Conservation (phyloP, 2,113 vertebrate genomes). For the Picathartes gymnocephalus region DNA sequence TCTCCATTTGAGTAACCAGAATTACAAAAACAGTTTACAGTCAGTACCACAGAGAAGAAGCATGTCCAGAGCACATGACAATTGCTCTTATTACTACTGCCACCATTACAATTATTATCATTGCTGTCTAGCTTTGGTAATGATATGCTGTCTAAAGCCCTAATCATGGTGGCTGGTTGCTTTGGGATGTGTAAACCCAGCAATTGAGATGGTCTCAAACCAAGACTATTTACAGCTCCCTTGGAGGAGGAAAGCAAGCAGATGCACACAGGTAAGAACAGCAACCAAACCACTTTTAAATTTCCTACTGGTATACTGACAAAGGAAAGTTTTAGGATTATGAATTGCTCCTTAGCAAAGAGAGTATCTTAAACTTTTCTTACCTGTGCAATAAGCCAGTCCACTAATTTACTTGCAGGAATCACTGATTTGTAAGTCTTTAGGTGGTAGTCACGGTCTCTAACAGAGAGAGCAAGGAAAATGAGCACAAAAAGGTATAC, state of each 20-base stretch:
- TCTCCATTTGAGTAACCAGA: neutral
- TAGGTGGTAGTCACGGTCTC: constrained; percentile 93
- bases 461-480: constrained; percentile 49
- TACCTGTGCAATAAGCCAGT: constrained; percentile 96
- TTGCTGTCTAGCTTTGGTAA: neutral
- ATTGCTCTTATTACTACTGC: neutral
- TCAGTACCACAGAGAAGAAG: neutral
- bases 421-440: constrained; percentile 98
- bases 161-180: neutral
- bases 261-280: neutral
- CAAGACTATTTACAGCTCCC: neutral
- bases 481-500: neutral
- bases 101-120: neutral
- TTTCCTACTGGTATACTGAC: neutral
- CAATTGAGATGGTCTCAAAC: neutral
- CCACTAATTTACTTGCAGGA: constrained; percentile 92
- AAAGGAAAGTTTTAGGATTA: neutral
- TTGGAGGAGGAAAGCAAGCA: neutral
- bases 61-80: neutral
- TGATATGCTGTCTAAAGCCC: neutral
- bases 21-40: neutral
- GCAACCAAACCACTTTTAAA: neutral
- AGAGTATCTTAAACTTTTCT: neutral
- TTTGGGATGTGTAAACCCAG: neutral
- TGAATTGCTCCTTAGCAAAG: neutral